Conservation (phyloP, 2,797 vertebrate genomes). For the Hafferia zeledoni region DNA sequence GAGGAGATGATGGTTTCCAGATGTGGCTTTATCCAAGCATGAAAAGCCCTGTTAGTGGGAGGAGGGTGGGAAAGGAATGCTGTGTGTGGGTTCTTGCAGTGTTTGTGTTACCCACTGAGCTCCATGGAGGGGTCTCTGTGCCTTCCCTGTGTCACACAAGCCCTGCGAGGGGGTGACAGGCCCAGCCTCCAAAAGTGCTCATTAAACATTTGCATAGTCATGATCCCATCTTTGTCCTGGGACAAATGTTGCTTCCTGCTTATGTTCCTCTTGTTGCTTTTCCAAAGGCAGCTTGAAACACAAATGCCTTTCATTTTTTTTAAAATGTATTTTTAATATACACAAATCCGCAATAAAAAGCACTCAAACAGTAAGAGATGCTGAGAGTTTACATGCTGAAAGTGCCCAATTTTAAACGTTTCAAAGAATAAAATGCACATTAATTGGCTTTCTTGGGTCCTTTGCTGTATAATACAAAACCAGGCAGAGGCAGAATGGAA, state of each 20-base stretch:
- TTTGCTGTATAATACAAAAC: background rate
- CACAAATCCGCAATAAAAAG: slow-evolving; percentile 27
- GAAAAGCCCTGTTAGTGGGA: slow-evolving; percentile 6
- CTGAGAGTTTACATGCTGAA: background rate
- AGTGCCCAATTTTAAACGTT: slow-evolving; percentile 55
- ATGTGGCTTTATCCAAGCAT: background rate
- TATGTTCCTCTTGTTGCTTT: background rate
- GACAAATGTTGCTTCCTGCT: background rate
- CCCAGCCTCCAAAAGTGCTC: background rate
- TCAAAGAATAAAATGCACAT: slow-evolving; percentile 24
- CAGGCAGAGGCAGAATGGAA: background rate
- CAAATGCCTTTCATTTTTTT: slow-evolving; percentile 17
- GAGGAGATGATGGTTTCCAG: slow-evolving; percentile 38
- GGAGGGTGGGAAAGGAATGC: background rate
- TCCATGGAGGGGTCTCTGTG: background rate
- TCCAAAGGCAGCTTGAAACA: background rate
- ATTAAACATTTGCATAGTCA: background rate
- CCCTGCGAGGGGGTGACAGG: background rate
- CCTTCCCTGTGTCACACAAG: background rate
- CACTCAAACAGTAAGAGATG: slow-evolving; percentile 5
- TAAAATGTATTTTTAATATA: slow-evolving; percentile 22
- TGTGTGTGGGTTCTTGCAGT: background rate
- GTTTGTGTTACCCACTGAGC: background rate
- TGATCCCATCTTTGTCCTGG: background rate
- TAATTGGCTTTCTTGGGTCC: slow-evolving; percentile 46